Evolutionary conservation across 1,140 invertebrate species (phyloP), one percentile per base, ranked within the genome.

Genomic region (Gonatopus flavifemur): DNA sequence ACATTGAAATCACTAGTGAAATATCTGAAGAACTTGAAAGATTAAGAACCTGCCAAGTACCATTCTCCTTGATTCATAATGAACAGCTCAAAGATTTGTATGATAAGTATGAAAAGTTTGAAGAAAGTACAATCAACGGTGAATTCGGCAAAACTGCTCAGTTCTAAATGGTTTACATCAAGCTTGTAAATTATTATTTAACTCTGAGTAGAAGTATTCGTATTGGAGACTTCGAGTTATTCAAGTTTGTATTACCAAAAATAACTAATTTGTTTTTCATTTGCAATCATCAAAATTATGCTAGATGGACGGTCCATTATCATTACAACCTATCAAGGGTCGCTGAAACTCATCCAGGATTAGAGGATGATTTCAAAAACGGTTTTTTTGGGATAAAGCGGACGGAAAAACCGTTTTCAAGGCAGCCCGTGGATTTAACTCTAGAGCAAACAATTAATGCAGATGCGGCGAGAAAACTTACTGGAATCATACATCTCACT

Each of bases 101-200:
- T 36, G 32, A 53, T 20, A 40, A 66, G 9, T 69, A 68, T 49
- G 21, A 47, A 28, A n/a, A n/a, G n/a, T n/a, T n/a, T n/a, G n/a
- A n/a, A n/a, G n/a, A n/a, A n/a, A n/a, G n/a, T n/a, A n/a, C n/a
- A n/a, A n/a, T n/a, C n/a, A n/a, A n/a, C n/a, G 65, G 62, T 44
- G 55, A 59, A 9, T 45, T 65, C 38, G 65, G 69, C 2, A 68
- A 70, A 64, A 74, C 71, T n/a, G 24, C 67, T 2, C 66, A 74
- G 28, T 67, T 37, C 54, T 70, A 57, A 22, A 49, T 59, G 24
- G 64, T 58, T 10, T 68, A 66, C 19, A 57, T 68, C 3, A 24
- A 55, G 3, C 48, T 69, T 7, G 45, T 72, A 7, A 49, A 66
- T 39, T 59, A 69, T 54, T 69, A 70, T 39, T 31, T 63, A 21